Conservation (phyloP, 1,140 invertebrate genomes). For the Drosophila aff. region DNA sequence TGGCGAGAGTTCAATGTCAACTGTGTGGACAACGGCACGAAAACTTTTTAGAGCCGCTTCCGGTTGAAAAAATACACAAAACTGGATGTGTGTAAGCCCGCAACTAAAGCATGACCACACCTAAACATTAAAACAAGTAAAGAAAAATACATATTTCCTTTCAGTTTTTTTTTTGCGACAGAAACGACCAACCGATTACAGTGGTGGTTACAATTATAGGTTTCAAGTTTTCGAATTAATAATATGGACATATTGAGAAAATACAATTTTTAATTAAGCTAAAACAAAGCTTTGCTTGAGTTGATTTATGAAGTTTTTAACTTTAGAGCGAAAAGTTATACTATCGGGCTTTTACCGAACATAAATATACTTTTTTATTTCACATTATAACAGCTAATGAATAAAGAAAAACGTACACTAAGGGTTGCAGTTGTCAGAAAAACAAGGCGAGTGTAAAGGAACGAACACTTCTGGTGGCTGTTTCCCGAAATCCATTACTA, state of each 20-base stretch:
- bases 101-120: slow-evolving; percentile 74
- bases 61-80: slow-evolving; percentile 43
- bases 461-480: slow-evolving; percentile 23
- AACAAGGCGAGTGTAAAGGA: slow-evolving; percentile 39
- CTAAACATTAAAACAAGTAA: slow-evolving; percentile 71
- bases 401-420: neutral
- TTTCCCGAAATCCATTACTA: slow-evolving; percentile 20
- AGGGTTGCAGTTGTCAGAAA: slow-evolving; percentile 20
- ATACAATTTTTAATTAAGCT: neutral
- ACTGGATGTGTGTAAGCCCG: slow-evolving; percentile 54
- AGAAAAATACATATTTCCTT: slow-evolving; percentile 49
- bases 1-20: slow-evolving; percentile 77
- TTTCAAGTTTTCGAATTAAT: too few species aligned
- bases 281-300: too few species aligned
- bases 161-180: slow-evolving; percentile 24
- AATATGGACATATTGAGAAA: neutral
- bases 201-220: slow-evolving; percentile 3
- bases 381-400: neutral
- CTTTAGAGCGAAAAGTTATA: neutral
- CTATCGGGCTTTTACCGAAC: too few species aligned
- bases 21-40: slow-evolving; percentile 56
- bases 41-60: slow-evolving; percentile 62
- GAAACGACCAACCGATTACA: slow-evolving; percentile 23
- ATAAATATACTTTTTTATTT: neutral
- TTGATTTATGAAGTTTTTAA: neutral